phyloP scores from a whole-genome alignment of 64 coral and sea anemone genomes.

The Astreopora myriophthalma region DNA sequence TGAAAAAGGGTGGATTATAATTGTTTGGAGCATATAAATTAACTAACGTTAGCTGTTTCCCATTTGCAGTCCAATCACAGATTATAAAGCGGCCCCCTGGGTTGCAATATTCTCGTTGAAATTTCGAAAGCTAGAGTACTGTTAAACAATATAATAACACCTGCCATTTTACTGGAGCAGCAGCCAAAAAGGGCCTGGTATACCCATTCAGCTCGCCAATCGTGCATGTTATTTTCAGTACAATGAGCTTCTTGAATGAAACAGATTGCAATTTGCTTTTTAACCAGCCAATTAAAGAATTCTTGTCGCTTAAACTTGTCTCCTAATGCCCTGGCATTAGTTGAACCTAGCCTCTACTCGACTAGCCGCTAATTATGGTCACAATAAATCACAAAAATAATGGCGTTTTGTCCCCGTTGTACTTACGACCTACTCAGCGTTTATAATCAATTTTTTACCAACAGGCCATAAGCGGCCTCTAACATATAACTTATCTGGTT shows the following conservation, averaged over 20 bases:
- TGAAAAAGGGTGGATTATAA: not conserved
- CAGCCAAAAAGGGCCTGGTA: no score
- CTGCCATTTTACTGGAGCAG: not conserved
- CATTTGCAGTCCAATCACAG: no score
- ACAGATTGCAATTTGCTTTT: not conserved
- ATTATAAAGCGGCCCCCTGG: not conserved
- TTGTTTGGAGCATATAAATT: slow-evolving; percentile 43
- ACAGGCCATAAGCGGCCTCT: no score
- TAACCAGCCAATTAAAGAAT: slow-evolving; percentile 19
- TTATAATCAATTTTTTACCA: no score
- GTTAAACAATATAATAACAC: no score
- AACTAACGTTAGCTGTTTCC: no score
- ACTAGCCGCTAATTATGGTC: no score
- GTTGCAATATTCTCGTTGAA: not conserved
- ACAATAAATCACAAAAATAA: no score
- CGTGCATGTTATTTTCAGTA: slow-evolving; percentile 15
- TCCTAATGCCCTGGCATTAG: not conserved
- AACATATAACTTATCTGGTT: no score
- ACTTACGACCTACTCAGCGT: no score
- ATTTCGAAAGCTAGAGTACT: not conserved
- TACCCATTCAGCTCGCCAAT: not conserved
- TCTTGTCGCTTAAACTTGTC: not conserved
- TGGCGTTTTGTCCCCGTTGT: no score
- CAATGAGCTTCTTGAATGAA: slow-evolving; percentile 34
- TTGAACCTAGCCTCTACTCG: not conserved